Percentiles rank a stretch among this genome's conserved stretches.
Conservation (phyloP, 2,797 vertebrate species). For the Molossus molossus region DNA sequence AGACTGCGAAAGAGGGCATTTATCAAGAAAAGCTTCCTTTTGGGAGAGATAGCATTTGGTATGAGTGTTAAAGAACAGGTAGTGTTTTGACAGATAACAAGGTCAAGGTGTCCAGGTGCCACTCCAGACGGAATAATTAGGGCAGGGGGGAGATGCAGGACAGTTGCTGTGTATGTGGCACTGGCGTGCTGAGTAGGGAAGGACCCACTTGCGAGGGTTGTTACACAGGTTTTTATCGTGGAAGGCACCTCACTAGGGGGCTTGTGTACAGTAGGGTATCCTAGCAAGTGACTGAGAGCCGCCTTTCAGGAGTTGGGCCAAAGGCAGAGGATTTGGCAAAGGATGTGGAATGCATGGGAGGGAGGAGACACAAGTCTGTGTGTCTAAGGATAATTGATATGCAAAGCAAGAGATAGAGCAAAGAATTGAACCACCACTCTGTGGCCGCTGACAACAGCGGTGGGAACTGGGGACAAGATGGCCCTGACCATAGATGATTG, state of each 20-base stretch:
- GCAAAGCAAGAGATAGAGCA: not conserved
- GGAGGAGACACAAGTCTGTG: not conserved
- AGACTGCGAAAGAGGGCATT: not conserved
- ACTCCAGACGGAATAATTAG: not conserved
- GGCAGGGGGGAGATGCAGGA: not conserved
- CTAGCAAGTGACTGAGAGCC: not conserved
- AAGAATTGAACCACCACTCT: not conserved
- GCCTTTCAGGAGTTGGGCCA: not conserved
- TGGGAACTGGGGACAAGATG: not conserved
- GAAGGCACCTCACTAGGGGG: not conserved
- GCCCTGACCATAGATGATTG: not conserved
- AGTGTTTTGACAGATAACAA: conserved; percentile 15
- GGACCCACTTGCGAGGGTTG: not conserved
- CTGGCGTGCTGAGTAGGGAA: not conserved
- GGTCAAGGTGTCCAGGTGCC: not conserved
- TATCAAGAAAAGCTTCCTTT: not conserved
- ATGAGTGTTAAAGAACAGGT: not conserved
- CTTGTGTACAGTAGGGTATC: not conserved
- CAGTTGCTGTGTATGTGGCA: not conserved
- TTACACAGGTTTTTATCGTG: not conserved
- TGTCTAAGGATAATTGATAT: not conserved
- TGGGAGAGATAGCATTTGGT: conserved; percentile 41
- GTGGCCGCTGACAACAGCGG: not conserved
- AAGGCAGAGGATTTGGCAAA: conserved; percentile 1
- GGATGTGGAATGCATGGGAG: not conserved